phyloP scores from a whole-genome alignment of 1,140 invertebrate species.

The Tetramorium parvispinum region DNA sequence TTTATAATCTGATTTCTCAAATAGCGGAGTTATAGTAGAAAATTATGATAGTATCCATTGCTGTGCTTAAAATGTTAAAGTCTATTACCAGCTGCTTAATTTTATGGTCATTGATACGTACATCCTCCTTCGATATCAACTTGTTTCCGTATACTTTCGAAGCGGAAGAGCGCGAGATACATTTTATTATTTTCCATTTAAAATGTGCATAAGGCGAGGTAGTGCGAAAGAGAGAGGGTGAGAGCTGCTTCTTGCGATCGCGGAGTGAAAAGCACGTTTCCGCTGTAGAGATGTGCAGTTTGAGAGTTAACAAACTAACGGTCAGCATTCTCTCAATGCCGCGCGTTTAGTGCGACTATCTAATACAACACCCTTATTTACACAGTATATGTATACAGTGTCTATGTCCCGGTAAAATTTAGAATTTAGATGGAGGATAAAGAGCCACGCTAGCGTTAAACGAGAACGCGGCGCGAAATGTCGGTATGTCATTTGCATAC shows the following conservation, averaged over 20 bases:
- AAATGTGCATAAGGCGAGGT: constrained; percentile 5
- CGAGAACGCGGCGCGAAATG: not conserved
- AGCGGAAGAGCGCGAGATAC: not conserved
- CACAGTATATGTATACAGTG: not conserved
- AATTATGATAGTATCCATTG: not conserved
- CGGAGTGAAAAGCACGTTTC: constrained; percentile 39
- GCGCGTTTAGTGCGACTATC: constrained; percentile 13
- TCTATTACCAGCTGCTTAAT: not conserved
- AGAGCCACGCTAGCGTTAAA: not conserved
- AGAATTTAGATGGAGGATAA: not conserved
- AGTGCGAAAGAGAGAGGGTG: not conserved
- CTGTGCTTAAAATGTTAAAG: constrained; percentile 4
- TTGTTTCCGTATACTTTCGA: constrained; percentile 6
- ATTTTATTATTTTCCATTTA: constrained; percentile 11
- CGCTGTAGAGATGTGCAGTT: constrained; percentile 3
- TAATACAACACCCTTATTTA: constrained; percentile 2
- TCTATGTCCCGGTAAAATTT: not conserved
- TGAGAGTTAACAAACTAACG: constrained; percentile 20
- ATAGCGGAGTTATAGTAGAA: not conserved
- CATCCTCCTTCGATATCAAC: not conserved
- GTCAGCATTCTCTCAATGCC: constrained; percentile 29
- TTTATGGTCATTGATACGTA: constrained; percentile 3
- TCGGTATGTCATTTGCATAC: not conserved
- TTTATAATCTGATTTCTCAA: not conserved
- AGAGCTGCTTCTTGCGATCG: not conserved